These are phyloP conservation scores for Enteromius argenteus DNA, from an alignment of 2,797 vertebrate genomes.

Conservation along the genomic window DNA sequence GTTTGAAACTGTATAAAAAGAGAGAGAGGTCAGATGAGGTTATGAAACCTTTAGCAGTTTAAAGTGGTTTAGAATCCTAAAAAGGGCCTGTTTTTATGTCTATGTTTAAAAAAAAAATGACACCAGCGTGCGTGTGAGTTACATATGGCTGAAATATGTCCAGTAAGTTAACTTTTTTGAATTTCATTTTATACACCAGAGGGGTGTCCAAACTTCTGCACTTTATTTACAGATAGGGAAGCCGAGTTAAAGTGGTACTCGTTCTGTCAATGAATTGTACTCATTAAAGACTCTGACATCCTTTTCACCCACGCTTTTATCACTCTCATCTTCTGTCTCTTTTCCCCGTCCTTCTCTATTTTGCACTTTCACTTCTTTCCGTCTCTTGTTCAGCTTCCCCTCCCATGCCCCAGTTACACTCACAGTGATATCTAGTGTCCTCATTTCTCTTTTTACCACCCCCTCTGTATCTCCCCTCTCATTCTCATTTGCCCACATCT, in stretches of 20 bases:
- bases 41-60: not conserved
- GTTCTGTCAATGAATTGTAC: constrained; percentile 21
- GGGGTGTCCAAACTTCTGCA: not conserved
- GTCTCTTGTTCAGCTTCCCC: constrained; percentile 33
- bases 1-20: not conserved
- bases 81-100: not conserved
- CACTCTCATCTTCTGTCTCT: constrained; percentile 26
- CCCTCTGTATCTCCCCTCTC: constrained; percentile 14
- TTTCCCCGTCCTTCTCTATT: constrained; percentile 21
- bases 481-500: constrained; percentile 33
- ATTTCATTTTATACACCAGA: not conserved
- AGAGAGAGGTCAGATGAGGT: not conserved
- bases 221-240: not conserved
- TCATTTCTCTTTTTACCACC: constrained; percentile 38
- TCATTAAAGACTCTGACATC: constrained; percentile 9
- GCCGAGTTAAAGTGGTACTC: not conserved
- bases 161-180: not conserved
- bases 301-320: constrained; percentile 25
- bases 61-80: not conserved
- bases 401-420: constrained; percentile 45
- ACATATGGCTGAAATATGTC: not conserved
- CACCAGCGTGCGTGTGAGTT: not conserved
- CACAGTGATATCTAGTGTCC: constrained; percentile 39
- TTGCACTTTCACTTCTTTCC: constrained; percentile 46
- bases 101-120: not conserved